phyloP scores from a whole-genome alignment of 1,140 invertebrate species.

The Calephelis nemesis region DNA sequence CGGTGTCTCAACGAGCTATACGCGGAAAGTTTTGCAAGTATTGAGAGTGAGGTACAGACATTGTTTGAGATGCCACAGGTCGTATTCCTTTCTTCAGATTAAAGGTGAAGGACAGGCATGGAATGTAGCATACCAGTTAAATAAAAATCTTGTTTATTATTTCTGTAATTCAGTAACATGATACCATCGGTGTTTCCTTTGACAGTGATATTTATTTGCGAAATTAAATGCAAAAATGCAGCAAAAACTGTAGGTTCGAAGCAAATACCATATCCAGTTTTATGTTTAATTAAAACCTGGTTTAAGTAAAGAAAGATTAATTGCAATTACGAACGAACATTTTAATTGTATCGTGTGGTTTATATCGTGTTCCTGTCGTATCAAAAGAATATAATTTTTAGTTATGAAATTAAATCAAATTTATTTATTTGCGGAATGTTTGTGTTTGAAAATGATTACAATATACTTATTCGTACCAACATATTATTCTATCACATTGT shows the following conservation, averaged over 20 bases:
- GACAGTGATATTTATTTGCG: constrained; percentile 16
- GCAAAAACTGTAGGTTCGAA: not conserved
- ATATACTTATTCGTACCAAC: too few species aligned
- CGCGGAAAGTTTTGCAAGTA: constrained; percentile 65
- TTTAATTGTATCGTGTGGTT: not conserved
- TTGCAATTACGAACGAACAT: not conserved
- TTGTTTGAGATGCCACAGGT: constrained; percentile 57
- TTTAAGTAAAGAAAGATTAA: constrained; percentile 8
- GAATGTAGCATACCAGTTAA: constrained; percentile 40
- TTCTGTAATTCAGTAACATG: constrained; percentile 12
- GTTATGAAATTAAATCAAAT: too few species aligned
- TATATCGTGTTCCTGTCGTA: too few species aligned
- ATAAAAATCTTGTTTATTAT: constrained; percentile 8
- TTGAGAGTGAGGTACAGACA: constrained; percentile 49
- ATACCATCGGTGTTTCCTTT: constrained; percentile 13
- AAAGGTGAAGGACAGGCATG: constrained; percentile 66
- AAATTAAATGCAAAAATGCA: constrained; percentile 10
- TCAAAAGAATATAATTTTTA: too few species aligned
- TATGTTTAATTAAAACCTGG: not conserved
- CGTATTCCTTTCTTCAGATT: constrained; percentile 59
- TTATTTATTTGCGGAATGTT: too few species aligned
- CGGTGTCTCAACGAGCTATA: constrained; percentile 53
- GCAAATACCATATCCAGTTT: constrained; percentile 7
- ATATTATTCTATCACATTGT: too few species aligned
- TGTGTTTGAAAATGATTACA: too few species aligned